Conservation (phyloP, 1,140 invertebrate species). For the Cardiocondyla obscurior region DNA sequence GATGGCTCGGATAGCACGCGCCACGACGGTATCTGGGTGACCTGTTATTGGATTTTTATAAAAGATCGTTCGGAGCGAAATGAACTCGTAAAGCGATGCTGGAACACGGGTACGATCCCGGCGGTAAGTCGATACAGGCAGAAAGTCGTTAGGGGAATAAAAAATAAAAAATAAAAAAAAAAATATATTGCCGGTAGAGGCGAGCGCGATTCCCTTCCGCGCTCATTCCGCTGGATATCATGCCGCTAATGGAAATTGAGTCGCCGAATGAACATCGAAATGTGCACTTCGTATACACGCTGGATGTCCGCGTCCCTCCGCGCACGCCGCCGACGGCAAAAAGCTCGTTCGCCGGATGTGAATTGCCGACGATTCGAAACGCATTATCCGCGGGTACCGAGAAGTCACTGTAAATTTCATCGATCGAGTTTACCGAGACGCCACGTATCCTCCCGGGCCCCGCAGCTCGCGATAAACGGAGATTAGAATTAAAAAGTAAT, state of each 20-base stretch:
- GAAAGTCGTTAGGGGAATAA: conserved; percentile 26
- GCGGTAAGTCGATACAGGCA: conserved; percentile 10
- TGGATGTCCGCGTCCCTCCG: not conserved
- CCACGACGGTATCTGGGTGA: conserved; percentile 38
- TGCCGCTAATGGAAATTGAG: conserved; percentile 41
- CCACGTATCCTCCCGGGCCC: not conserved
- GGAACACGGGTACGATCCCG: not conserved
- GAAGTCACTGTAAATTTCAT: not conserved
- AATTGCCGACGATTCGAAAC: not conserved
- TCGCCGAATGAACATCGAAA: conserved; percentile 26
- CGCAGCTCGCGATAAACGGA: not conserved
- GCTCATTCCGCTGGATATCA: conserved; percentile 16
- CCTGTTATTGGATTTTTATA: conserved; percentile 57
- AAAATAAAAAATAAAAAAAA: conserved; percentile 40
- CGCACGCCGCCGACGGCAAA: not conserved
- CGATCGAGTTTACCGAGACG: not conserved
- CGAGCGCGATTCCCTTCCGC: not conserved
- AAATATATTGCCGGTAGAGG: no score
- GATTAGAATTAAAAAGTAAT: not conserved
- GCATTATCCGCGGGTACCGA: not conserved
- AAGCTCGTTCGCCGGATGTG: not conserved
- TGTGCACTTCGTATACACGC: not conserved
- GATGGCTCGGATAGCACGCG: conserved; percentile 2
- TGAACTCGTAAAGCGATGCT: conserved; percentile 30
- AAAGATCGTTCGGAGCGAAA: conserved; percentile 38